phyloP scores from a whole-genome alignment of 2,113 vertebrate genomes.

The Chaetops frenatus region DNA sequence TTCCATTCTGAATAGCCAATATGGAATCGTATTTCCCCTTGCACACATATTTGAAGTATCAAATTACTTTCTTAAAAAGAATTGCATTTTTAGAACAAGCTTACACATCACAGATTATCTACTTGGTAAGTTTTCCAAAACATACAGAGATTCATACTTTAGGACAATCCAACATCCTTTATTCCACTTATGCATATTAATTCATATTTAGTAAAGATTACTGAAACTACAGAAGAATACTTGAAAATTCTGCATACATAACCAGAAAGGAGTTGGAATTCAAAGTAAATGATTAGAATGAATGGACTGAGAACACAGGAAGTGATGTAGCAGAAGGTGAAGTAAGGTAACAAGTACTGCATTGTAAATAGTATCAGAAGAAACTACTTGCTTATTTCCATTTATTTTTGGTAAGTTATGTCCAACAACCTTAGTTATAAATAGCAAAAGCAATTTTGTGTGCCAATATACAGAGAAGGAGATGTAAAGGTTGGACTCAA shows the following conservation, averaged over 20 bases:
- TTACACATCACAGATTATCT: not conserved
- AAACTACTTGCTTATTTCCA: constrained; percentile 5
- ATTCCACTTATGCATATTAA: not conserved
- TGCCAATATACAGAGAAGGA: not conserved
- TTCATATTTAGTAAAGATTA: not conserved
- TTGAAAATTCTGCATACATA: not conserved
- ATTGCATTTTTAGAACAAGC: not conserved
- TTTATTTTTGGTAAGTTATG: not conserved
- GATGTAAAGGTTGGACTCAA: not conserved
- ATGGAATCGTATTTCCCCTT: not conserved
- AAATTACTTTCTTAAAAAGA: not conserved
- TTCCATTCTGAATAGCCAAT: not conserved
- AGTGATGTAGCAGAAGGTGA: not conserved
- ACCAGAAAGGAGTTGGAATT: not conserved
- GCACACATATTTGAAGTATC: not conserved
- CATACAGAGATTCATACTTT: not conserved
- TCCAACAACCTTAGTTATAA: not conserved
- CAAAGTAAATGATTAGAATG: not conserved
- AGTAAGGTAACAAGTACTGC: not conserved
- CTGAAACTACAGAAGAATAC: not conserved
- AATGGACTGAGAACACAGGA: not conserved
- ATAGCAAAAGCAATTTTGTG: not conserved
- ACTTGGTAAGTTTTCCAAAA: not conserved
- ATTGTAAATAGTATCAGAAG: not conserved
- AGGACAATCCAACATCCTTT: not conserved